Base-by-base conservation (phyloP, 2,888 invertebrate species). In the Sminthurides aquaticus region DNA sequence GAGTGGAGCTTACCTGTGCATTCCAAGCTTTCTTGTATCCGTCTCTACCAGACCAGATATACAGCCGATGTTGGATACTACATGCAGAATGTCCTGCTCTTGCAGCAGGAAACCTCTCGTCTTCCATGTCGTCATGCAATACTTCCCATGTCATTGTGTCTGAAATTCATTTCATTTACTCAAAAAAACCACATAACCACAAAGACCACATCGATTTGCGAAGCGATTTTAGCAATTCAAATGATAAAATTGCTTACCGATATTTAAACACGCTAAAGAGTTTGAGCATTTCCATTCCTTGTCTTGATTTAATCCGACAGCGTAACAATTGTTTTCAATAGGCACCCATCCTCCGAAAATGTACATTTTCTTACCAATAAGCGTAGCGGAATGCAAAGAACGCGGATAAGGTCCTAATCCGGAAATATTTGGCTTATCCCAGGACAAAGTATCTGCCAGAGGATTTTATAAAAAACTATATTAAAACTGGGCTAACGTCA, bases 311-410 rank as follows among this genome's bases (percentile, higher is more conserved):
- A 92, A 89, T 62, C 90, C 87, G 79, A 95, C 94, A 1, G 90
- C 86, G 78, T 94, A 24, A 78, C 94, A 94, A 76, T 95, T 95
- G 49, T 91, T 86, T 0, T 95, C 89, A 11, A 96, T 84, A 0
- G 97, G 97, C 3, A 98, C 97, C 99, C 99, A 99, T n/a, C 99
- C 99, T n/a, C 99, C 99, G 78, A 98, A 99, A 1, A 99, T 89
- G 79, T 90, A 98, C 98, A 99, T 98, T 77, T 90, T 86, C 76
- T 91, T 88, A 5, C 92, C 92, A 62, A 99, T 92, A 67, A 98
- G 85, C 11, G 95, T 97, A 5, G 99, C 90, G 43, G 96, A 95
- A 79, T 99, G 99, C 1, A 99, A 83, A 57, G 97, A 98, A 67
- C 99, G 85, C 0, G 99, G 98, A 54, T 97, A 80, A 0, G 98